phyloP scores from a whole-genome alignment of 2,113 vertebrate species.

The Abramis brama region DNA sequence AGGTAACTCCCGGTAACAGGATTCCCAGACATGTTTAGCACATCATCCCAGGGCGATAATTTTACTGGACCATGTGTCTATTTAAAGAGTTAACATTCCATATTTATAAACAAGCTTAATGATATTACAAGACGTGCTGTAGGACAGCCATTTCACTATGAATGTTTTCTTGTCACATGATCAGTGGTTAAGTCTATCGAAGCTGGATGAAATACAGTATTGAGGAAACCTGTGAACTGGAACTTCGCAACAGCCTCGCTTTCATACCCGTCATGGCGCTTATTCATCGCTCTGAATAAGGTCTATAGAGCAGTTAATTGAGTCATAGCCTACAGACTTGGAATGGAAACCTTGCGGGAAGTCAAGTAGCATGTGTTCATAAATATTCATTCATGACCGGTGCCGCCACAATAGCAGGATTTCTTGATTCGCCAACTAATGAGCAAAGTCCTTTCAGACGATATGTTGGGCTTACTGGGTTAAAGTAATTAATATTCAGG shows the following conservation, averaged over 20 bases:
- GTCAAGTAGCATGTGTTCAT: background rate
- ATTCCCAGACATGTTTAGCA: constrained; percentile 15
- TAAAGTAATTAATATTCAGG: background rate
- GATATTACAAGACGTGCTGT: constrained; percentile 48
- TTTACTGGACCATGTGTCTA: constrained; percentile 52
- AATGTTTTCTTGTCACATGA: constrained; percentile 11
- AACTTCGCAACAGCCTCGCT: too few species aligned
- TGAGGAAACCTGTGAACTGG: background rate
- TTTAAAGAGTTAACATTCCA: constrained; percentile 38
- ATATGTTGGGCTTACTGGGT: background rate
- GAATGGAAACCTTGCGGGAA: background rate
- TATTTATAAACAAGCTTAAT: constrained; percentile 57
- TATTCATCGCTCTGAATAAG: too few species aligned
- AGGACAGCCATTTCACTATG: background rate
- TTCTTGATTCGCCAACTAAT: background rate
- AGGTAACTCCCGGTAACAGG: constrained; percentile 55
- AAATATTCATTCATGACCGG: background rate
- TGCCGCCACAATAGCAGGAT: background rate
- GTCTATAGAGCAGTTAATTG: background rate
- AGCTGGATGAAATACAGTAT: background rate
- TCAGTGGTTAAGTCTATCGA: background rate
- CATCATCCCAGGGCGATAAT: constrained; percentile 60
- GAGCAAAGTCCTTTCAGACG: background rate
- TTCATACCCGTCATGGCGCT: too few species aligned
- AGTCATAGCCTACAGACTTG: background rate